Evolutionary conservation across 2,888 invertebrate species (phyloP).

Genomic region (Hecatera dysodea): DNA sequence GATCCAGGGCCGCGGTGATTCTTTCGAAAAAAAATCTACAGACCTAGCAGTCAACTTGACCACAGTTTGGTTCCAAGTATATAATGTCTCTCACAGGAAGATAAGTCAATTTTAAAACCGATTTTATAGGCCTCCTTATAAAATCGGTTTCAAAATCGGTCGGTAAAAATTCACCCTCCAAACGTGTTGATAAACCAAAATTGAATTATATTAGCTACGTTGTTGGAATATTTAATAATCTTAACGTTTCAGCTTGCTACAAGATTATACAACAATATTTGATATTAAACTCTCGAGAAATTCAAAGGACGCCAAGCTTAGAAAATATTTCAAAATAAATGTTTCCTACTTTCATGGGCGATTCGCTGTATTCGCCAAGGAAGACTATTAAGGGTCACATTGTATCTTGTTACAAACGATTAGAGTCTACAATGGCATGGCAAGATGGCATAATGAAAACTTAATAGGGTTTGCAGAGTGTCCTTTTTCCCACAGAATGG

Average conservation of each 20-base stretch:
- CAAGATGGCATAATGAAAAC: conserved; percentile 20
- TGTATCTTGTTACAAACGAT: conserved; percentile 10
- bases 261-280: conserved; percentile 29
- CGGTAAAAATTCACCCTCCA: not conserved
- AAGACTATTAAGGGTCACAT: not conserved
- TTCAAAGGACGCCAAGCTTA: conserved; percentile 25
- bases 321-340: conserved; percentile 30
- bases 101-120: not conserved
- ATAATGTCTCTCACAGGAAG: not conserved
- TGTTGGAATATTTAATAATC: conserved; percentile 7
- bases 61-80: not conserved
- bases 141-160: too few relatives aligned
- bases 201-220: conserved; percentile 9
- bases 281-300: conserved; percentile 12
- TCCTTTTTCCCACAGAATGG: conserved; percentile 52
- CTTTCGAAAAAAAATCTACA: too few relatives aligned
- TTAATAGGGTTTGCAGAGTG: conserved; percentile 31
- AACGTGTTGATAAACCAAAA: not conserved
- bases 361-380: conserved; percentile 12
- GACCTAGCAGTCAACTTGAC: too few relatives aligned
- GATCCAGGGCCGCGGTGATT: too few relatives aligned
- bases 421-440: conserved; percentile 28
- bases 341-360: conserved; percentile 5
- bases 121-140: too few relatives aligned
- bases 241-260: conserved; percentile 11